These are phyloP conservation scores for Oostethus manadensis DNA, from an alignment of 2,113 vertebrate genomes.

Conservation along the genomic window DNA sequence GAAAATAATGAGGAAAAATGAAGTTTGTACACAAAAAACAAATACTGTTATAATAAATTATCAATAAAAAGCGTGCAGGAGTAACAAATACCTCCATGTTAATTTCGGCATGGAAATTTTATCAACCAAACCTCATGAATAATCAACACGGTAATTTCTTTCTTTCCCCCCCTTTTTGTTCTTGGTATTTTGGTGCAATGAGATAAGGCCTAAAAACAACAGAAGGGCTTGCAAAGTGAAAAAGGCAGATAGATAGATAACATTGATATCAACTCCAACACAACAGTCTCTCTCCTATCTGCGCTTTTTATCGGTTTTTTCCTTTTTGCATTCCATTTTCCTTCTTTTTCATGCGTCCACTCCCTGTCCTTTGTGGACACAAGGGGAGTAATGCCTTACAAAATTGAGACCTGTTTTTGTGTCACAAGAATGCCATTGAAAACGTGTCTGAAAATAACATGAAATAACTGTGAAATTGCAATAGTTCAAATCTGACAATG, in stretches of 20 bases:
- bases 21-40: constrained; percentile 15
- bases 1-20: background rate
- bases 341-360: constrained; percentile 50
- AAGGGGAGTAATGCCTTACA: constrained; percentile 15
- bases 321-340: constrained; percentile 36
- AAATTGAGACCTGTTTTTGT: constrained; percentile 67
- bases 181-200: constrained; percentile 92
- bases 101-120: constrained; percentile 78
- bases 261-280: constrained; percentile 93
- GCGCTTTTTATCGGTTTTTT: constrained; percentile 87
- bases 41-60: constrained; percentile 50
- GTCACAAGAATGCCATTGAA: constrained; percentile 55
- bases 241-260: constrained; percentile 96
- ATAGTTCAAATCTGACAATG: too few relatives aligned
- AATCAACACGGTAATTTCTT: constrained; percentile 78
- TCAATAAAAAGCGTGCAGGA: background rate
- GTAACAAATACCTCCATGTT: constrained; percentile 44
- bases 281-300: constrained; percentile 88
- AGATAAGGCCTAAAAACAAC: constrained; percentile 95
- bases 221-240: constrained; percentile 88
- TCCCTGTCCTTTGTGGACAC: constrained; percentile 67
- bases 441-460: too few relatives aligned
- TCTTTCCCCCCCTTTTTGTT: constrained; percentile 83
- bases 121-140: constrained; percentile 78
- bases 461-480: too few relatives aligned